Percentiles rank a stretch among this genome's conserved stretches.
Conservation (phyloP, 2,797 vertebrate genomes). For the Siniperca scherzeri region DNA sequence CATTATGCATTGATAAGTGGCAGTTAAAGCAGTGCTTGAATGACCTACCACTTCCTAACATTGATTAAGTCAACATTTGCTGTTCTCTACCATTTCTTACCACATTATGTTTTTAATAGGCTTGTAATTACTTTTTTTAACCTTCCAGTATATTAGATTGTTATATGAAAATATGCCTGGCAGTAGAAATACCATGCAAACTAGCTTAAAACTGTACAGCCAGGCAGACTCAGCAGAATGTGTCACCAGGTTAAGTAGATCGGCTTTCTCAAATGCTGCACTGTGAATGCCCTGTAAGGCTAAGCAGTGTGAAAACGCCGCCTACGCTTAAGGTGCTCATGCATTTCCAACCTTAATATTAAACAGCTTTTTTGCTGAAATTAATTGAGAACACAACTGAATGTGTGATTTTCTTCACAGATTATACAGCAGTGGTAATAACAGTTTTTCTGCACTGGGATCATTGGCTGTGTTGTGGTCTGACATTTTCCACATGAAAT, state of each 20-base stretch:
- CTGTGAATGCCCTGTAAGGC: constrained; percentile 28
- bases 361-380: constrained; percentile 36
- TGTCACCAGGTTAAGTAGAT: constrained; percentile 54
- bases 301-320: constrained; percentile 43
- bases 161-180: constrained; percentile 21
- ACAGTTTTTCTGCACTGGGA: neutral
- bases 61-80: no score
- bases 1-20: neutral
- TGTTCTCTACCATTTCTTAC: neutral
- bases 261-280: constrained; percentile 47
- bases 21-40: neutral
- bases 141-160: constrained; percentile 15
- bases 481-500: constrained; percentile 29
- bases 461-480: constrained; percentile 3
- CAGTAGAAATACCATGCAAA: constrained; percentile 22
- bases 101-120: constrained; percentile 2
- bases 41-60: neutral
- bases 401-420: constrained; percentile 21
- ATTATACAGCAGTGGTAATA: constrained; percentile 10
- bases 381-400: constrained; percentile 3
- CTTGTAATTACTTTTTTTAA: constrained; percentile 5
- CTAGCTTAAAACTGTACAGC: constrained; percentile 16
- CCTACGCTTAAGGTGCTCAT: constrained; percentile 32
- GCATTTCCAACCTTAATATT: constrained; percentile 34
- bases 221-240: constrained; percentile 44